A percentile compares a stretch with the other conserved stretches of the same genome.
Conservation (phyloP, 1,140 invertebrate genomes). For the Plectrocnemia conspersa region DNA sequence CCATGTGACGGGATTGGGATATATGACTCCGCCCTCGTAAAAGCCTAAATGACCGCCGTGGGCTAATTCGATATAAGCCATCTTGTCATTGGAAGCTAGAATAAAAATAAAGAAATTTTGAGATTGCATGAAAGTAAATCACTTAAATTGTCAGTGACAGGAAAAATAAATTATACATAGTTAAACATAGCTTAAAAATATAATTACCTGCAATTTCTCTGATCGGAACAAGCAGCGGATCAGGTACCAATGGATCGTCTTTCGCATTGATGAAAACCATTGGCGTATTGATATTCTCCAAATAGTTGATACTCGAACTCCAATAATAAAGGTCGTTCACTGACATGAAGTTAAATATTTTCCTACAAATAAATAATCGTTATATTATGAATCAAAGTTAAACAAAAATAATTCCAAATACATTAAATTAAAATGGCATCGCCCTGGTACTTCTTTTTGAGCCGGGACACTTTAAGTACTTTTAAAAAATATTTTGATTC, state of each 20-base stretch:
- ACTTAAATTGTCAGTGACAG: no score
- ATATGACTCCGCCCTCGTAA: conserved; percentile 80
- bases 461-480: no score
- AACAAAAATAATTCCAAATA: no score
- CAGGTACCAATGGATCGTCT: conserved; percentile 86
- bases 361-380: conserved; percentile 49
- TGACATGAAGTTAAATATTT: conserved; percentile 69
- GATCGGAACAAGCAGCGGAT: conserved; percentile 64
- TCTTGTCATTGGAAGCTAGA: conserved; percentile 63
- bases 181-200: conserved; percentile 11
- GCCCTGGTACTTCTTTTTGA: no score
- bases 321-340: conserved; percentile 76
- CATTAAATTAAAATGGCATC: no score
- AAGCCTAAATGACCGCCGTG: conserved; percentile 92
- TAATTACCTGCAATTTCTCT: conserved; percentile 65
- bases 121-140: neutral
- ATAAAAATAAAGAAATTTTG: conserved; percentile 34
- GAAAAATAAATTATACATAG: conserved; percentile 1
- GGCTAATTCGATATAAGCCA: conserved; percentile 72
- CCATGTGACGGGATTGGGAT: conserved; percentile 86
- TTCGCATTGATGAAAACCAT: conserved; percentile 85
- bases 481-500: no score
- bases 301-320: conserved; percentile 73
- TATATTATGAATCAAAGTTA: no score
- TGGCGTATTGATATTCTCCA: conserved; percentile 71